phyloP scores from a whole-genome alignment of 2,113 vertebrate genomes.

The Setophaga coronata region DNA sequence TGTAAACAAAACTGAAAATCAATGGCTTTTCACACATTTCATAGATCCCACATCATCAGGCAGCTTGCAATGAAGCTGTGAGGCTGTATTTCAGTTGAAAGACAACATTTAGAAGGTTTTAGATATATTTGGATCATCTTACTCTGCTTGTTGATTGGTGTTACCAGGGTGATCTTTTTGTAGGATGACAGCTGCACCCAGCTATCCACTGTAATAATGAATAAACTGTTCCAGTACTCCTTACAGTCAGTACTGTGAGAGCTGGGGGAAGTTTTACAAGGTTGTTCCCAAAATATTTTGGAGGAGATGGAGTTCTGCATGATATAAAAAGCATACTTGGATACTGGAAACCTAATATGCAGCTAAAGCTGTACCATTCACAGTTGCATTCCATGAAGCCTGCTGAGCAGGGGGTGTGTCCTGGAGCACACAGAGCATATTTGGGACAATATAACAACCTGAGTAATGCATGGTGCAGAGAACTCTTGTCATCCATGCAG shows the following conservation, averaged over 20 bases:
- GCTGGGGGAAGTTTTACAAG: constrained; percentile 23
- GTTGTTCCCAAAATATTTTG: constrained; percentile 53
- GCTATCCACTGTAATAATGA: constrained; percentile 8
- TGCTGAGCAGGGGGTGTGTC: neutral
- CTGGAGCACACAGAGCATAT: neutral
- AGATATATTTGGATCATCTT: constrained; percentile 44
- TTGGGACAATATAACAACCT: neutral
- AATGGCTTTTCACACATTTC: neutral
- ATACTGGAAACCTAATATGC: constrained; percentile 3
- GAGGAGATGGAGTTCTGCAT: neutral
- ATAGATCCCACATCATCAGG: neutral
- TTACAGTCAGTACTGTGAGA: constrained; percentile 15
- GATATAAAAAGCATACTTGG: constrained; percentile 30
- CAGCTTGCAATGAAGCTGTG: neutral
- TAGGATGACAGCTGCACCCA: constrained; percentile 53
- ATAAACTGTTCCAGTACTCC: constrained; percentile 3
- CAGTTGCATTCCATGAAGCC: neutral
- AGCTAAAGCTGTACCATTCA: neutral
- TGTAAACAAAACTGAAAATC: neutral
- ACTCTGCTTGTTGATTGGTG: constrained; percentile 54
- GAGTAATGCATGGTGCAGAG: neutral
- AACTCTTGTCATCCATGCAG: neutral
- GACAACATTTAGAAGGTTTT: constrained; percentile 28
- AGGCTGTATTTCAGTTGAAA: neutral
- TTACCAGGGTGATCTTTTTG: constrained; percentile 49